Base-by-base conservation (phyloP, 1,140 invertebrate genomes). In the Drosophila lini region DNA sequence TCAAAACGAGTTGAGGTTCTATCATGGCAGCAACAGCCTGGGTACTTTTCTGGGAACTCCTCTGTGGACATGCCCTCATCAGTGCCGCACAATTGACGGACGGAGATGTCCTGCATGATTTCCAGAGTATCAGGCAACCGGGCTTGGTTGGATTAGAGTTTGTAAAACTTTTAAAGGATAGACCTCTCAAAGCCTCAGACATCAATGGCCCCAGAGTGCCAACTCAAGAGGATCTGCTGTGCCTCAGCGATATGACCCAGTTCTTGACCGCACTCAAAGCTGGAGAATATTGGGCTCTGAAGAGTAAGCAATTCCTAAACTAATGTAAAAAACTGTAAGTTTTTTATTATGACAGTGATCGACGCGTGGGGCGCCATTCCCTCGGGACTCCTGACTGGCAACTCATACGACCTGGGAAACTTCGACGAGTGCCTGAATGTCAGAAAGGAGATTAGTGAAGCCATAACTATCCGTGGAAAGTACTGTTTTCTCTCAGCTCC, bases 381-480 rank as follows among this genome's bases (percentile, higher is more conserved):
- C 11, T 50, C 65, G n/a, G 69, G 69, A 3, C 19, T 71, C 0
- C 31, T 71, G 0, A 28, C 42, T 13, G 69, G 53, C 5, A 71
- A 71, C 16, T 9, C n/a, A 44, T 41, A 73, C 73, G 75, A 90
- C 28, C 40, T 89, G 19, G 86, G 81, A 16, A 77, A 90, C 52
- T 89, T 50, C 11, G 79, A 85, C 34, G 68, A 85, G 59, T 89
- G 85, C 15, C n/a, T 89, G 1, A 40, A 38, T 0, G 78, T 76
- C 28, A 61, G 47, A 0, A 52, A 67, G 1, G 22, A 22, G 3
- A 36, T 71, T 11, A 22, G 16, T 19, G 42, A 25, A 3, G 8
- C 6, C 15, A 25, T 40, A 9, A 25, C n/a, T 1, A 76, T 83
- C 4, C 42, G 45, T 2, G 81, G 81, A 19, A 85, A 85, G 41